Base-by-base conservation (phyloP, 2,888 invertebrate species). In the Callosobruchus maculatus region DNA sequence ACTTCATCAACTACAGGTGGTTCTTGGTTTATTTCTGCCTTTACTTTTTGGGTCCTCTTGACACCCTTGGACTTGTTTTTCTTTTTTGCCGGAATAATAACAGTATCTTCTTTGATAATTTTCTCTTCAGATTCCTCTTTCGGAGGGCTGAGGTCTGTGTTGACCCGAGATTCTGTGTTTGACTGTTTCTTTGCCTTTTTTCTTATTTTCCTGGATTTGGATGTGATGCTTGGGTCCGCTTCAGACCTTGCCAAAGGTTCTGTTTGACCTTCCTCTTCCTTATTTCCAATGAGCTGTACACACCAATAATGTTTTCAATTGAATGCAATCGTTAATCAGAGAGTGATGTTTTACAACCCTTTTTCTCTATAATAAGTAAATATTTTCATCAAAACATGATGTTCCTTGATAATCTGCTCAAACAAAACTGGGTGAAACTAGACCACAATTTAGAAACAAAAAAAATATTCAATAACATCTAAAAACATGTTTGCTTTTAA, bases 61-160 rank as follows among this genome's bases (percentile, higher is more conserved):
- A 71, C 30, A 71, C 74, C 75, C 30, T 74, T 74, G 13, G 67
- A 68, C 71, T 68, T 18, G 18, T 74, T 74, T 71, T 67, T 74
- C n/a, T 20, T 71, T 26, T 72, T 76, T 71, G n/a, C 30, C 26
- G 68, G 68, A 68, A 22, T 74, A 69, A 70, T 70, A 68, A 67
- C 30, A 20, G 69, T 30, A n/a, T 72, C 73, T 20, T 69, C 22
- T 26, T 66, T 9, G 67, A 79, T 78, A 26, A 79, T 71, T 21
- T 74, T 71, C 26, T 79, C 81, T 70, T 83, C 79, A 69, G 82
- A 74, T 70, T 81, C 79, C 75, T 83, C 82, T 75, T 83, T 81
- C 13, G 83, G 81, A 20, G 79, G 78, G 31, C 75, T 72, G 70
- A 83, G 73, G 71, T 76, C 78, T 49, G 82, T 82, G 71, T 73